Percentiles rank a stretch among this genome's conserved stretches.
Evolutionary conservation across 2,113 vertebrate species (phyloP).

Genomic region (Corythaixoides concolor): DNA sequence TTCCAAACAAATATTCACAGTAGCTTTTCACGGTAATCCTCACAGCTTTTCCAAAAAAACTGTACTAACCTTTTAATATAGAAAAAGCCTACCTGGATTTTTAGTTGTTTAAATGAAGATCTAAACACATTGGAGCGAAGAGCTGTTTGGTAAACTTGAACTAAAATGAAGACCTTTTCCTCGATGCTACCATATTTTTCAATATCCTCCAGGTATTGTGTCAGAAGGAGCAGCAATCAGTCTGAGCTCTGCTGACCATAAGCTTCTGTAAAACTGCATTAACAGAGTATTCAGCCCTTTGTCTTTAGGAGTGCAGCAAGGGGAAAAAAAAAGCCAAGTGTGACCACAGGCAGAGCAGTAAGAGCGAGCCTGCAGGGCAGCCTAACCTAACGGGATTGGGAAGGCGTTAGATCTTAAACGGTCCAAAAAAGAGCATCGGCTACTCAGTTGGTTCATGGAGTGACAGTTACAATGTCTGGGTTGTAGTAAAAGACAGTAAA

Average conservation of each 20-base stretch:
- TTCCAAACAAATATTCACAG: background rate
- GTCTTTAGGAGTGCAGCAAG: background rate
- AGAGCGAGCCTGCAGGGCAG: background rate
- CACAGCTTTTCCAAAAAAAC: background rate
- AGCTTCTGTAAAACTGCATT: background rate
- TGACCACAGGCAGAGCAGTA: background rate
- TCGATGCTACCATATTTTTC: background rate
- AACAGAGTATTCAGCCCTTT: background rate
- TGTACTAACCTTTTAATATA: background rate
- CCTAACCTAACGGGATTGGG: background rate
- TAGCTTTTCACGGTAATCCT: background rate
- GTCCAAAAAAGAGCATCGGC: background rate
- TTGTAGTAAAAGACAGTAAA: background rate
- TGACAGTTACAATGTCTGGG: background rate
- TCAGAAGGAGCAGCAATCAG: background rate
- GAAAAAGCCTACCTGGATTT: background rate
- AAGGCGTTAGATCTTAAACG: background rate
- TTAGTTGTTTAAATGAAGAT: too few relatives aligned
- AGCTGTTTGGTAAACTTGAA: too few relatives aligned
- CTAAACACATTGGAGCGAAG: too few relatives aligned
- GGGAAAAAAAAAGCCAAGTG: background rate
- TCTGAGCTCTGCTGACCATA: background rate
- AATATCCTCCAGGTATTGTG: background rate
- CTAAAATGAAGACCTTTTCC: background rate
- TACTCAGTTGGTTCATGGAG: background rate